phyloP scores from a whole-genome alignment of 2,113 vertebrate genomes.

The Rafetus swinhoei region DNA sequence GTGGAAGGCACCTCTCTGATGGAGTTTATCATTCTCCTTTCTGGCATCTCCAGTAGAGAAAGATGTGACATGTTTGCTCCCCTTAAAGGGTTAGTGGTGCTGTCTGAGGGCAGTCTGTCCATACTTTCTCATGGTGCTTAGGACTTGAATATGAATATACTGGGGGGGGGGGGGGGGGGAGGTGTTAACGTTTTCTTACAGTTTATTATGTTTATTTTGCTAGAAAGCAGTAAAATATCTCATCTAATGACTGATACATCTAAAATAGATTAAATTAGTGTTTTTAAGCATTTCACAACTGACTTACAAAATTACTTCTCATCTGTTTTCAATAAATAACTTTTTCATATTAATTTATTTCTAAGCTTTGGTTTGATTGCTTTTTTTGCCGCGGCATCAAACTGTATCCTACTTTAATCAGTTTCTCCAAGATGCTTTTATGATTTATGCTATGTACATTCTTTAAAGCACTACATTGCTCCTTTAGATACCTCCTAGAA shows the following conservation, averaged over 20 bases:
- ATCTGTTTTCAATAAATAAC: slow-evolving; percentile 68
- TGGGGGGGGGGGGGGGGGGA: background rate
- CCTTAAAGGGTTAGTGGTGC: background rate
- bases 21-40: background rate
- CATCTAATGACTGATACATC: slow-evolving; percentile 50
- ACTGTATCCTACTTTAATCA: slow-evolving; percentile 67
- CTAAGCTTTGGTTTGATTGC: slow-evolving; percentile 69
- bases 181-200: background rate
- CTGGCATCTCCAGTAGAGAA: background rate
- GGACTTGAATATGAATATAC: background rate
- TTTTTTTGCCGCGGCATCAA: slow-evolving; percentile 59
- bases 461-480: slow-evolving; percentile 42
- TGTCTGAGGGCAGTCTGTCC: background rate
- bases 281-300: slow-evolving; percentile 70
- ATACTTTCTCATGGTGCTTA: background rate
- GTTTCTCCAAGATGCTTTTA: slow-evolving; percentile 48
- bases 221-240: slow-evolving; percentile 48
- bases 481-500: slow-evolving; percentile 33
- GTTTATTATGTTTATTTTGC: slow-evolving; percentile 1
- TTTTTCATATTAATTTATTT: slow-evolving; percentile 72
- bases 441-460: slow-evolving; percentile 57
- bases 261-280: slow-evolving; percentile 61
- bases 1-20: background rate
- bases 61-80: background rate
- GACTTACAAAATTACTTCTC: slow-evolving; percentile 70